phyloP scores from a whole-genome alignment of 2,797 vertebrate genomes.

The Pelodytes ibericus region DNA sequence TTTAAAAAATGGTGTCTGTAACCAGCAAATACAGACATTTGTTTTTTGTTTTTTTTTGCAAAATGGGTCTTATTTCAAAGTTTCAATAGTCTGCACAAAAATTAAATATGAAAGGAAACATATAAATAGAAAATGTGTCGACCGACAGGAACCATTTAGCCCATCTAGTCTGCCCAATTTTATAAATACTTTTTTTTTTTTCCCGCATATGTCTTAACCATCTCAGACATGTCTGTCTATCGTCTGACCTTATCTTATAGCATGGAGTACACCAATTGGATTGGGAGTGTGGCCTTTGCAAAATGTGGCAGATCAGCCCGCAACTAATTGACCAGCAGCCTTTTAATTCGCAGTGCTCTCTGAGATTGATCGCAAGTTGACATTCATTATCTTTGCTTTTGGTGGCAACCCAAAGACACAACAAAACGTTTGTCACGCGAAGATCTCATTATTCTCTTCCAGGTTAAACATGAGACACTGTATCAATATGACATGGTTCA shows the following conservation, averaged over 20 bases:
- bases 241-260: conserved; percentile 42
- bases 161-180: too few relatives aligned
- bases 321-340: conserved; percentile 64
- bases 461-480: neutral
- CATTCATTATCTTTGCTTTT: conserved; percentile 68
- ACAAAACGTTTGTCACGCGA: conserved; percentile 54
- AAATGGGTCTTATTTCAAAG: too few relatives aligned
- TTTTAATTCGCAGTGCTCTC: conserved; percentile 61
- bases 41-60: too few relatives aligned
- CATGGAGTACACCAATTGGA: neutral
- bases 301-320: conserved; percentile 65
- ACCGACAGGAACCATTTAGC: too few relatives aligned
- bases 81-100: too few relatives aligned
- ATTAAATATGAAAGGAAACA: neutral
- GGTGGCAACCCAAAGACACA: conserved; percentile 60
- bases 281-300: conserved; percentile 61
- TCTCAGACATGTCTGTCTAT: conserved; percentile 1
- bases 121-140: neutral
- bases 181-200: too few relatives aligned
- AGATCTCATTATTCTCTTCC: conserved; percentile 13
- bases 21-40: too few relatives aligned
- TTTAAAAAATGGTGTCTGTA: too few relatives aligned
- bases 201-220: neutral
- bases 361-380: conserved; percentile 64
- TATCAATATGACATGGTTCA: conserved; percentile 10